These are phyloP conservation scores for Sthenelais limicola DNA, from an alignment of 2,888 invertebrate genomes.

Conservation along the genomic window DNA sequence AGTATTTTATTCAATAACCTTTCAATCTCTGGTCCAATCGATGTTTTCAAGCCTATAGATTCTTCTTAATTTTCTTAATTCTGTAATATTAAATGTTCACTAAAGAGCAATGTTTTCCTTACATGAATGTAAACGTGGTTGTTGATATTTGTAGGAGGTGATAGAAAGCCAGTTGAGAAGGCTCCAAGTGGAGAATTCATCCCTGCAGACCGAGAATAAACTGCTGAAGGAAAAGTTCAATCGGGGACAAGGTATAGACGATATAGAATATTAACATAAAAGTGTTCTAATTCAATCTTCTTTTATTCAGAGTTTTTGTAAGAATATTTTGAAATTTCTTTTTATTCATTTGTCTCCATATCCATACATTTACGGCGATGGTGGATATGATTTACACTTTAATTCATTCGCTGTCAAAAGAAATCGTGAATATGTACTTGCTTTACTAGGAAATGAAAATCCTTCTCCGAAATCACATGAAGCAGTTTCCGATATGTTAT, in stretches of 20 bases:
- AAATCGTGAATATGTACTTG: no score
- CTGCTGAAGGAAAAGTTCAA: conserved; percentile 66
- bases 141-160: conserved; percentile 65
- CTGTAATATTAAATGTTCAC: no score
- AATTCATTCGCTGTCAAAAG: background rate
- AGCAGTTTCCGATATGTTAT: no score
- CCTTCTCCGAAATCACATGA: no score
- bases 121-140: no score
- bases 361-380: no score
- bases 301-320: background rate
- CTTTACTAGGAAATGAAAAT: no score
- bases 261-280: background rate
- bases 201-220: conserved; percentile 64
- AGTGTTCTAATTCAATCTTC: background rate
- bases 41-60: no score
- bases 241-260: conserved; percentile 57
- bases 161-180: conserved; percentile 64
- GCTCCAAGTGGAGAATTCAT: conserved; percentile 62
- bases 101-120: no score
- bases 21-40: no score
- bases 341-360: background rate
- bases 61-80: no score
- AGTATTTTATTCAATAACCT: no score
- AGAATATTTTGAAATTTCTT: background rate
- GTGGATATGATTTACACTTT: background rate